Conservation (phyloP, 2,888 invertebrate genomes). For the Agonopterix alstromeriana region DNA sequence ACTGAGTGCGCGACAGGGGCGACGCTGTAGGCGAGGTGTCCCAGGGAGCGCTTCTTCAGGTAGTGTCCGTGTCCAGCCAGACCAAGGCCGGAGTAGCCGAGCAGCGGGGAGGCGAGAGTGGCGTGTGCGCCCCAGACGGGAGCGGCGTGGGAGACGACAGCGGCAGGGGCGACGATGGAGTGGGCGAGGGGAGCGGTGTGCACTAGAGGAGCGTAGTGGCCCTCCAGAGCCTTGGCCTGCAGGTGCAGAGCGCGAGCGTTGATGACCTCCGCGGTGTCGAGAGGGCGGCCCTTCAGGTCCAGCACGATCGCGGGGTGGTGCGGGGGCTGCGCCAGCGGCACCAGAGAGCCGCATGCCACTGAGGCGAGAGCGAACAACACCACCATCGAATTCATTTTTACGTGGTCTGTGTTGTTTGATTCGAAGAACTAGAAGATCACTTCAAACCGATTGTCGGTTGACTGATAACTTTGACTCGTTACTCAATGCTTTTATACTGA, state of each 20-base stretch:
- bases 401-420: conserved; percentile 44
- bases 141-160: conserved; percentile 23
- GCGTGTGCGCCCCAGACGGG: conserved; percentile 15
- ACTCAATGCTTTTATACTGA: conserved; percentile 51
- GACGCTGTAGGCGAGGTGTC: conserved; percentile 16
- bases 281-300: conserved; percentile 65
- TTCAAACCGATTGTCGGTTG: conserved; percentile 47
- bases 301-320: conserved; percentile 59
- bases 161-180: conserved; percentile 20
- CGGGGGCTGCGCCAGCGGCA: conserved; percentile 62
- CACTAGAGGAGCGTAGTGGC: conserved; percentile 10
- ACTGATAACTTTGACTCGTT: conserved; percentile 45
- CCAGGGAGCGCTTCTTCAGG: conserved; percentile 35
- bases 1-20: background rate
- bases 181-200: conserved; percentile 18
- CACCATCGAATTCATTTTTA: conserved; percentile 69
- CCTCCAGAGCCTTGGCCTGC: conserved; percentile 15
- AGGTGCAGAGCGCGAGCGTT: conserved; percentile 64
- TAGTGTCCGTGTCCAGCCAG: conserved; percentile 35
- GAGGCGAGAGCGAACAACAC: conserved; percentile 79
- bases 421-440: conserved; percentile 52
- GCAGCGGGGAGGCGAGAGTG: conserved; percentile 20
- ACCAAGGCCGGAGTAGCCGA: conserved; percentile 20
- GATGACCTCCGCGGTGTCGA: conserved; percentile 70
- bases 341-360: conserved; percentile 73